These are phyloP conservation scores for Meghimatium bilineatum DNA, from an alignment of 2,888 invertebrate species.

Conservation along the genomic window DNA sequence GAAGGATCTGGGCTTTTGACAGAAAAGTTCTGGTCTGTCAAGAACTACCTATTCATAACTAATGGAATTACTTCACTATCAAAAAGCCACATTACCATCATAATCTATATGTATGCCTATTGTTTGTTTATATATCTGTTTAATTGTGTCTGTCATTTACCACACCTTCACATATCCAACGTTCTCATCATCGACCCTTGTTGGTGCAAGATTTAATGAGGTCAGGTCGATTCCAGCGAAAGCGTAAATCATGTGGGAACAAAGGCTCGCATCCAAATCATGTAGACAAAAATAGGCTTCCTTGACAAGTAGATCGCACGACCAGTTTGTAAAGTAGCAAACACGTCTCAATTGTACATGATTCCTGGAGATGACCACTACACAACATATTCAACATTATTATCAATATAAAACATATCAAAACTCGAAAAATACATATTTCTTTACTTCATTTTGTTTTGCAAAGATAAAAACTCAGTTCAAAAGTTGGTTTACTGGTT, in stretches of 20 bases:
- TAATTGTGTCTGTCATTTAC: background rate
- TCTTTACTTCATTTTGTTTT: too few species aligned
- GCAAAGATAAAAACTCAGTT: too few species aligned
- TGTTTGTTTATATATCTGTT: background rate
- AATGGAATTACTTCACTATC: too few species aligned
- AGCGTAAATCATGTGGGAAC: constrained; percentile 96
- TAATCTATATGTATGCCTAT: too few species aligned
- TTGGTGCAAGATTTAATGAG: constrained; percentile 82
- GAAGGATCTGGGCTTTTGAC: too few species aligned
- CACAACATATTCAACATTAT: background rate
- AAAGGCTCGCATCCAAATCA: constrained; percentile 94
- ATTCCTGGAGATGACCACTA: background rate
- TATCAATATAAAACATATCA: too few species aligned
- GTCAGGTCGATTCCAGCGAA: constrained; percentile 98
- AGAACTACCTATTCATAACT: too few species aligned
- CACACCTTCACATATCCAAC: constrained; percentile 17
- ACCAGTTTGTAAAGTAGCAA: constrained; percentile 70
- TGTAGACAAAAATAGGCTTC: constrained; percentile 79
- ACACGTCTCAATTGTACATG: constrained; percentile 46
- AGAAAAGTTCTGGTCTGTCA: too few species aligned
- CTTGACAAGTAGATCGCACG: constrained; percentile 56
- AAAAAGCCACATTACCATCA: too few species aligned
- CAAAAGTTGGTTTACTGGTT: too few species aligned
- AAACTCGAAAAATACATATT: too few species aligned
- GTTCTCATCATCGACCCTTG: constrained; percentile 47